Percentiles rank a stretch among this genome's conserved stretches.
These are phyloP conservation scores for Eclectus roratus DNA, from an alignment of 2,113 vertebrate species.

Conservation along the genomic window DNA sequence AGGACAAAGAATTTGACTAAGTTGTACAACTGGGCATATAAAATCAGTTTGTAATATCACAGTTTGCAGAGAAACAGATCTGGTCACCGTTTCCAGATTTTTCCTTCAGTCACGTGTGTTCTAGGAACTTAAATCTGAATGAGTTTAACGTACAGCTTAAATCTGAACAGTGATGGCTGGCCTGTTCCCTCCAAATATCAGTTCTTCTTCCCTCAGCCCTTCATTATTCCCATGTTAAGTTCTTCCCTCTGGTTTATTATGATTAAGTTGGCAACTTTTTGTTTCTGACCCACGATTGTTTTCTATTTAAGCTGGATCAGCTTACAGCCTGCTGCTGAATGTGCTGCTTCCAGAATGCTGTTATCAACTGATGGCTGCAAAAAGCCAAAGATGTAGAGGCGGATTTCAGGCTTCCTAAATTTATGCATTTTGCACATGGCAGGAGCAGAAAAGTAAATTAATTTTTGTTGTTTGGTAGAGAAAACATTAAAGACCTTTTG, in stretches of 20 bases:
- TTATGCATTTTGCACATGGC: not conserved
- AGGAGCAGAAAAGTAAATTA: not conserved
- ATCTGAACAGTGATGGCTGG: not conserved
- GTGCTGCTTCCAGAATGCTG: not conserved
- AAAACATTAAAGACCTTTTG: not conserved
- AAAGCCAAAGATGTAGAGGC: not conserved
- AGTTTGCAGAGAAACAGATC: not conserved
- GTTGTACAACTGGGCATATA: not conserved
- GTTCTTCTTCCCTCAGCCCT: not conserved
- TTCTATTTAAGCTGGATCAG: not conserved
- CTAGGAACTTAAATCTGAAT: constrained; percentile 16
- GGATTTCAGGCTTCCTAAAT: not conserved
- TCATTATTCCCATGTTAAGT: not conserved
- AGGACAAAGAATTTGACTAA: not conserved
- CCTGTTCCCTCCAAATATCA: not conserved
- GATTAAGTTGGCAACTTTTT: not conserved
- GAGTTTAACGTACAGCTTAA: not conserved
- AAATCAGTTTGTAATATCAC: not conserved
- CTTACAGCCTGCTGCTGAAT: not conserved
- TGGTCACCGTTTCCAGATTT: constrained; percentile 8
- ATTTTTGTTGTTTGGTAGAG: not conserved
- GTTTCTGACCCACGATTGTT: not conserved
- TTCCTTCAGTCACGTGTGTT: not conserved
- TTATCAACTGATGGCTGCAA: not conserved
- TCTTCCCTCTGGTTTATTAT: not conserved